Evolutionary conservation across 2,113 vertebrate species (phyloP).

Genomic region (Hemibagrus wyckioides): DNA sequence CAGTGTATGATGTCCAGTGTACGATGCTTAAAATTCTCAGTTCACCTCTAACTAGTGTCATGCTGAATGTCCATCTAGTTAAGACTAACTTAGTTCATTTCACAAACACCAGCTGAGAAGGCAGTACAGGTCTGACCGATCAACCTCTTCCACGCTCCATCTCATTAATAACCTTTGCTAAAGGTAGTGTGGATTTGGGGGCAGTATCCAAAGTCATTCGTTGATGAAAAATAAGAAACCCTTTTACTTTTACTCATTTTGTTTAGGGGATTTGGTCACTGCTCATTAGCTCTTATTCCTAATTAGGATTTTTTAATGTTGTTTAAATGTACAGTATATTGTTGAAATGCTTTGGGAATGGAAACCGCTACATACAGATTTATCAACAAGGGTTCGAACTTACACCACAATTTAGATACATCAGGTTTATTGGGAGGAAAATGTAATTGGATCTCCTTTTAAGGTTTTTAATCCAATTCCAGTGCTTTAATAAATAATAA

Average conservation of each 20-base stretch:
- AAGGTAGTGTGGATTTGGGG: not conserved
- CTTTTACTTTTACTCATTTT: not conserved
- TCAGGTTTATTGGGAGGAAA: not conserved
- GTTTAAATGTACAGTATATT: not conserved
- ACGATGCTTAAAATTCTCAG: too few relatives aligned
- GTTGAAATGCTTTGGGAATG: not conserved
- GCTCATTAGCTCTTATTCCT: not conserved
- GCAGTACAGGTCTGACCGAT: not conserved
- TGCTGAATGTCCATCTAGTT: not conserved
- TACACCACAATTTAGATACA: not conserved
- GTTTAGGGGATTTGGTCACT: not conserved
- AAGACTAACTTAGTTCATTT: not conserved
- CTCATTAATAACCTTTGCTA: too few relatives aligned
- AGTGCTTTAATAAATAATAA: not conserved
- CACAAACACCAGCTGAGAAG: not conserved
- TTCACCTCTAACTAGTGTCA: not conserved
- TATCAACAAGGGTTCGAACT: not conserved
- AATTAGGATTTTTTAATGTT: not conserved
- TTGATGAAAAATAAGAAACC: not conserved
- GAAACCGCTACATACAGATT: not conserved
- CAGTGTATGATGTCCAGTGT: not conserved
- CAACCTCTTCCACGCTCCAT: not conserved
- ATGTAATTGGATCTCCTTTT: not conserved
- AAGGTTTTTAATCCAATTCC: not conserved
- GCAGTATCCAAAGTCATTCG: too few relatives aligned